Evolutionary conservation across 2,113 vertebrate genomes (phyloP), one percentile per base, ranked within the genome.

Genomic region (Hyla sarda): DNA sequence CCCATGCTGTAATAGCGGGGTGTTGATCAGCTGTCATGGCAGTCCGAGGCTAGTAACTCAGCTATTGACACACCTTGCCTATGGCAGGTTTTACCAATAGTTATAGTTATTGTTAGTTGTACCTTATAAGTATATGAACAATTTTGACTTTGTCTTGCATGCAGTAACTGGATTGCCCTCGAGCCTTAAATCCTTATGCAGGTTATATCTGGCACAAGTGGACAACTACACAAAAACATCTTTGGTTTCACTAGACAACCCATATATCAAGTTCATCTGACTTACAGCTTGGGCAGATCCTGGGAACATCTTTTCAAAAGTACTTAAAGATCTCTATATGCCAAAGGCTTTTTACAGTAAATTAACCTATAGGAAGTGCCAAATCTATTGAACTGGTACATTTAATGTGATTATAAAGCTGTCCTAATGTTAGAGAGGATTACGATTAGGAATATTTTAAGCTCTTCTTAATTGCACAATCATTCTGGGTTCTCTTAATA

Each of bases 241-340:
- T 37, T 78, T 60, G 65, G 84, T 86, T 86, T 80, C 50, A 10
- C n/a, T 79, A 80, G 17, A 71, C 23, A 86, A 81, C 77, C 67
- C 13, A 86, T 41, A 86, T 60, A 81, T 81, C 67, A 52, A 81
- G 62, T 71, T 80, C 37, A 80, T 69, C 62, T 58, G 67, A 60
- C 67, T 80, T 80, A 17, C 34, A n/a, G 77, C 77, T 73, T 73
- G 84, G 84, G 84, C 84, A 86, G 84, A 73, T 86, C 77, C 84
- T 86, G 77, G 84, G 77, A 86, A 86, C 23, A 48, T 81, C 14
- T 81, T 86, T 60, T 75, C 48, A 86, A 32, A 28, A 50, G 56
- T 23, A 62, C 32, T 84, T 76, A 77, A 65, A 76, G 25, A 54
- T 41, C 14, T 86, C 28, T 69, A 45, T 67, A 30, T 72, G 72